Evolutionary conservation across 2,888 invertebrate genomes (phyloP).

Genomic region (Lithophane leautieri): DNA sequence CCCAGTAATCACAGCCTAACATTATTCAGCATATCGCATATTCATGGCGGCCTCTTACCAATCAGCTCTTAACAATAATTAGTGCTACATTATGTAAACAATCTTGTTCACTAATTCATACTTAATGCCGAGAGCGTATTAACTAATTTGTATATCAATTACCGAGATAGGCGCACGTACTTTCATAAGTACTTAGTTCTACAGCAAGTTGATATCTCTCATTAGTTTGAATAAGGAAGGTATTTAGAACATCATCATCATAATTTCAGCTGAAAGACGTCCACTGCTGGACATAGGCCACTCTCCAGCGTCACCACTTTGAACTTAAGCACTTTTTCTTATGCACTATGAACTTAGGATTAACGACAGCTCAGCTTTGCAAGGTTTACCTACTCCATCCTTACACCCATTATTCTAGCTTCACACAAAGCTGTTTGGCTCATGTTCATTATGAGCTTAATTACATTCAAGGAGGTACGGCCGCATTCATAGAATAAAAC

Average conservation of each 20-base stretch:
- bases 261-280: neutral
- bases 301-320: too few relatives aligned
- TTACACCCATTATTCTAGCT: neutral
- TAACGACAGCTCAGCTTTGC: neutral
- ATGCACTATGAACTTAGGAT: too few relatives aligned
- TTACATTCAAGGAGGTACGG: neutral
- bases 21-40: neutral
- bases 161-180: constrained; percentile 45
- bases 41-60: constrained; percentile 26
- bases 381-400: neutral
- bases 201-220: neutral
- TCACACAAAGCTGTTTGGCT: neutral
- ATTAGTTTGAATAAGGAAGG: constrained; percentile 11
- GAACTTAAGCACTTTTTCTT: neutral
- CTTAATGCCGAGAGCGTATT: constrained; percentile 52
- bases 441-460: constrained; percentile 6
- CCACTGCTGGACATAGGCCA: neutral
- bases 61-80: constrained; percentile 39
- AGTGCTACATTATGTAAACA: constrained; percentile 46
- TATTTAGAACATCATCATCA: neutral
- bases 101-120: constrained; percentile 53
- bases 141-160: constrained; percentile 63
- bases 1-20: neutral
- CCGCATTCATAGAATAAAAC: constrained; percentile 8
- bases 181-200: constrained; percentile 8